phyloP scores from a whole-genome alignment of 2,888 invertebrate species.

The Macrostomum cliftonense region DNA sequence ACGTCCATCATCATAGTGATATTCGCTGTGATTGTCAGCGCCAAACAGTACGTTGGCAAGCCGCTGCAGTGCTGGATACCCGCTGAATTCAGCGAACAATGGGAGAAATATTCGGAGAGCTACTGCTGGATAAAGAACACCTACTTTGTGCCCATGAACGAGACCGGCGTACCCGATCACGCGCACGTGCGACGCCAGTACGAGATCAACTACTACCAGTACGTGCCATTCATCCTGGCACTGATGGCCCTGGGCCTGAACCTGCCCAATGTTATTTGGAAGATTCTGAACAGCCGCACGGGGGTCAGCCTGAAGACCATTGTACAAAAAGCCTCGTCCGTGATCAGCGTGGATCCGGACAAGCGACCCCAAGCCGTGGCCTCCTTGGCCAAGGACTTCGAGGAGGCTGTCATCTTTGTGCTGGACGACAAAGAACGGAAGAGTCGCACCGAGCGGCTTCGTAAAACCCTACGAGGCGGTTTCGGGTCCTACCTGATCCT shows the following conservation, averaged over 20 bases:
- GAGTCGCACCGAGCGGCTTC: no score
- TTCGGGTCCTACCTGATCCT: constrained; percentile 6
- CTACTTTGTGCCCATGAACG: neutral
- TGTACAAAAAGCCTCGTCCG: no score
- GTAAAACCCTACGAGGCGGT: no score
- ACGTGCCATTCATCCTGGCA: constrained; percentile 3
- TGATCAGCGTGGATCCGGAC: no score
- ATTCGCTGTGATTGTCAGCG: neutral
- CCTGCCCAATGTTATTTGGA: constrained; percentile 3
- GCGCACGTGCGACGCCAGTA: neutral
- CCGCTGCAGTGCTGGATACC: constrained; percentile 7
- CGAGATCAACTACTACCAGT: constrained; percentile 7
- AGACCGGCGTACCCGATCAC: no score
- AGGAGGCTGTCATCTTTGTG: no score
- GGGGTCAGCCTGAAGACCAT: neutral
- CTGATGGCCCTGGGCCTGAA: neutral
- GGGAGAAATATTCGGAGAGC: constrained; percentile 7
- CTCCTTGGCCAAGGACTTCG: no score
- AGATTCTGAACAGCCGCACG: neutral
- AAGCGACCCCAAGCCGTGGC: no score
- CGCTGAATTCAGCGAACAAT: constrained; percentile 1
- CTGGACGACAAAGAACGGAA: no score
- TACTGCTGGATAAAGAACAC: constrained; percentile 7
- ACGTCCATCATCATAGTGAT: neutral
- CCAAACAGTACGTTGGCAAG: constrained; percentile 6